phyloP scores from a whole-genome alignment of 2,113 vertebrate genomes.

The Aspiorhynchus laticeps region DNA sequence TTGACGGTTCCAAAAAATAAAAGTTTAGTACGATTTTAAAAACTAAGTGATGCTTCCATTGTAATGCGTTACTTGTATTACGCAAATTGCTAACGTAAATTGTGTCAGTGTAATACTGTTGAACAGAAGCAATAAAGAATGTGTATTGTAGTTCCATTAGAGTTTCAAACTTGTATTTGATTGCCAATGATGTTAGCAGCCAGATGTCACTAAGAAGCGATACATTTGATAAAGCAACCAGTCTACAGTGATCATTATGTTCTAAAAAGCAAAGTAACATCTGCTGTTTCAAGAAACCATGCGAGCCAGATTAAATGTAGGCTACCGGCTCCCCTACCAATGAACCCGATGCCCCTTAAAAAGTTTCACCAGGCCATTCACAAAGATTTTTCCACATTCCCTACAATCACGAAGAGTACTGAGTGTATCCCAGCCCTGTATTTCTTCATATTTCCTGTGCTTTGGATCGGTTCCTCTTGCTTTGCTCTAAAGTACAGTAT shows the following conservation, averaged over 20 bases:
- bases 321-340: conserved; percentile 12
- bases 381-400: conserved; percentile 35
- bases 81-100: not conserved
- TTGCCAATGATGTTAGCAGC: not conserved
- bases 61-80: not conserved
- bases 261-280: conserved; percentile 14
- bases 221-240: conserved; percentile 3
- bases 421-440: conserved; percentile 2
- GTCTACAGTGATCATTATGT: not conserved
- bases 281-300: conserved; percentile 6
- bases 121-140: not conserved
- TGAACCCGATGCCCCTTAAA: conserved; percentile 26
- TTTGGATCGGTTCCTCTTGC: conserved; percentile 18
- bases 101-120: not conserved
- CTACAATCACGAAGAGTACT: not conserved
- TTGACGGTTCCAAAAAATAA: not conserved
- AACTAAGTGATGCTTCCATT: not conserved
- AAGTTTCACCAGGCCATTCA: conserved; percentile 7
- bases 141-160: not conserved
- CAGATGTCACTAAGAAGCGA: not conserved
- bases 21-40: not conserved
- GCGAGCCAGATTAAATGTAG: not conserved
- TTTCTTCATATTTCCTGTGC: conserved; percentile 10
- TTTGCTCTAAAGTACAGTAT: conserved; percentile 19
- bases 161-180: not conserved